Conservation (phyloP, 2,888 invertebrate species). For the Amphipyra tragopoginis region DNA sequence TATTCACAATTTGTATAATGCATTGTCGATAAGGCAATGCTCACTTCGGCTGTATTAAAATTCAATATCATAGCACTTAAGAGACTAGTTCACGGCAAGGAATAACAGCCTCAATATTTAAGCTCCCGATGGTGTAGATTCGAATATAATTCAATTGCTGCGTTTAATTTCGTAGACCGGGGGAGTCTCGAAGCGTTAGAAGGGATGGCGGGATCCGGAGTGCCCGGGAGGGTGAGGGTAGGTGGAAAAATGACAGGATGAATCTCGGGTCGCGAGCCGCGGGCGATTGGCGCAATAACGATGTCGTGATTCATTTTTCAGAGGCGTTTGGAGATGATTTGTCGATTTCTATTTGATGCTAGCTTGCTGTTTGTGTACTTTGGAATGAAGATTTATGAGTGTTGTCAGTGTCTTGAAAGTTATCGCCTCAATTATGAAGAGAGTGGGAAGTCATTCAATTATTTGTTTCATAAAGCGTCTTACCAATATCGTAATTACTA, state of each 20-base stretch:
- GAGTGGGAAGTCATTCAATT: not conserved
- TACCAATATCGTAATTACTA: not conserved
- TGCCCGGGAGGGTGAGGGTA: conserved; percentile 71
- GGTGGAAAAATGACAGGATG: conserved; percentile 75
- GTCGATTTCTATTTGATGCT: conserved; percentile 55
- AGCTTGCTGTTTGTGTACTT: conserved; percentile 31
- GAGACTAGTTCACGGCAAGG: conserved; percentile 57
- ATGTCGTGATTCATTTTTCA: conserved; percentile 75
- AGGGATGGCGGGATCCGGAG: conserved; percentile 74
- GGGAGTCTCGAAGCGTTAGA: conserved; percentile 80
- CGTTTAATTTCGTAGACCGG: conserved; percentile 78
- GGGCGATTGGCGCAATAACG: conserved; percentile 74
- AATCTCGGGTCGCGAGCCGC: conserved; percentile 69
- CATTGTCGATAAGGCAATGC: conserved; percentile 35
- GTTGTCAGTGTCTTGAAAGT: conserved; percentile 9
- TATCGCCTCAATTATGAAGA: not conserved
- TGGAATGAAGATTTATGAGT: conserved; percentile 38
- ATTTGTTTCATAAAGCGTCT: not conserved
- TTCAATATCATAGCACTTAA: conserved; percentile 65
- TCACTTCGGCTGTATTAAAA: conserved; percentile 56
- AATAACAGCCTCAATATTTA: conserved; percentile 70
- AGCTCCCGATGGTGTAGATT: conserved; percentile 72
- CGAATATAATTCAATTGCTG: conserved; percentile 76
- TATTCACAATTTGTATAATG: conserved; percentile 25
- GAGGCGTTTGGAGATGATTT: conserved; percentile 55